Percentiles rank a stretch among this genome's conserved stretches.
Evolutionary conservation across 2,888 invertebrate species (phyloP).

Genomic region (Temnothorax rugatulus): DNA sequence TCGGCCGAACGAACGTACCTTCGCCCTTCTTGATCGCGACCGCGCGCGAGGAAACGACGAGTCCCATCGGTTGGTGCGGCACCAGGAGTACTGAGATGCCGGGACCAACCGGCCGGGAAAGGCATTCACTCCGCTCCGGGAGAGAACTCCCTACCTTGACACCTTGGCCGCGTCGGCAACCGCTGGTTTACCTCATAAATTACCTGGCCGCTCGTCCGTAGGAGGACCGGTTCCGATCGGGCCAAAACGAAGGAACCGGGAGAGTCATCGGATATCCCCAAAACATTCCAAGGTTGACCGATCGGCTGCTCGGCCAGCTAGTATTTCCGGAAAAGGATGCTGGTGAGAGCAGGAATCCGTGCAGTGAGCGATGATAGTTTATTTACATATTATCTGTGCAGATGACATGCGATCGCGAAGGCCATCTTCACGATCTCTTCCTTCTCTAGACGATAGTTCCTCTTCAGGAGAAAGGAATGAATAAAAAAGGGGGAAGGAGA

Average conservation of each 20-base stretch:
- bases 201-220: constrained; percentile 7
- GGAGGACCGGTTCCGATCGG: constrained; percentile 25
- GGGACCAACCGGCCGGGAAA: constrained; percentile 78
- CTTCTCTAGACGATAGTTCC: neutral
- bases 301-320: too few species aligned
- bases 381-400: neutral
- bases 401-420: neutral
- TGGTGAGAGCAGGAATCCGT: neutral
- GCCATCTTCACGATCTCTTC: neutral
- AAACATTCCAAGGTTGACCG: constrained; percentile 25
- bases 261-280: neutral
- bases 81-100: constrained; percentile 81
- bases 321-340: constrained; percentile 28
- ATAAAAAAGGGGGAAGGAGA: neutral
- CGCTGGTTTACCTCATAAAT: constrained; percentile 26
- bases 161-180: constrained; percentile 49
- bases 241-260: neutral
- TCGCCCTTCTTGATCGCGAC: constrained; percentile 44
- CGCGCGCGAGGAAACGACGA: constrained; percentile 69
- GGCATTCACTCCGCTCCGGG: constrained; percentile 78
- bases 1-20: neutral
- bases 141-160: constrained; percentile 81
- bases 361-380: neutral
- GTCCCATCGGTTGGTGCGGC: constrained; percentile 82
- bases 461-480: neutral